Base-by-base conservation (phyloP, 1,140 invertebrate species). In the Drosophila mojavensis region DNA sequence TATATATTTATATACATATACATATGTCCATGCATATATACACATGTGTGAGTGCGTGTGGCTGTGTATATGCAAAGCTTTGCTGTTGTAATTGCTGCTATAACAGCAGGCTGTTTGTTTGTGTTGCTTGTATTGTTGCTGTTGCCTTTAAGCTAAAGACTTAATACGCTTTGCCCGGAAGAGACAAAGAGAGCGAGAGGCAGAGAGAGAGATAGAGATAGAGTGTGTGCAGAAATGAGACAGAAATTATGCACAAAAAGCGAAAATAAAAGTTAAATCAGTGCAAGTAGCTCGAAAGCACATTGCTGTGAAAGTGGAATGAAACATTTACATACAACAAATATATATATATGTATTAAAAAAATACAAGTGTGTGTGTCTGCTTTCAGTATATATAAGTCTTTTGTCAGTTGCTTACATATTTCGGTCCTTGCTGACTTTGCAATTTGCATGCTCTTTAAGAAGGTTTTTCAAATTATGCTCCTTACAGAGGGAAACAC, bases 111-210 rank as follows among this genome's bases (percentile, higher is more conserved):
- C 54, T 63, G 74, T 63, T 68, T 70, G 72, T 61, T 73, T 75
- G 65, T 66, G n/a, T 71, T 71, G 80, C 61, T 67, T 73, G 72
- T 62, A 51, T 75, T 62, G 59, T 73, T 71, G 61, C 41, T 63
- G 69, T 39, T 85, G 78, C 72, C 79, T 79, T 82, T 78, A 83
- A 83, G 84, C 79, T 80, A 83, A 88, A 75, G 84, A 80, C 83
- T 78, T 83, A 83, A 88, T 83, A 79, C 84, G 83, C 79, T 88
- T 86, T 80, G 64, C 68, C 28, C 36, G 41, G 24, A 56, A 54
- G 65, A 67, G 78, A 64, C 43, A 3, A 4, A 15, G 41, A 51
- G 48, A 60, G 63, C 15, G 0, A 10, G 4, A 17, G 56, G 17
- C 4, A 36, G 30, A 20, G 33, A 3, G 54, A 24, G 36, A 56